Percentiles rank a stretch among this genome's conserved stretches.
phyloP scores from a whole-genome alignment of 2,113 vertebrate species.

The Tetrao urogallus region DNA sequence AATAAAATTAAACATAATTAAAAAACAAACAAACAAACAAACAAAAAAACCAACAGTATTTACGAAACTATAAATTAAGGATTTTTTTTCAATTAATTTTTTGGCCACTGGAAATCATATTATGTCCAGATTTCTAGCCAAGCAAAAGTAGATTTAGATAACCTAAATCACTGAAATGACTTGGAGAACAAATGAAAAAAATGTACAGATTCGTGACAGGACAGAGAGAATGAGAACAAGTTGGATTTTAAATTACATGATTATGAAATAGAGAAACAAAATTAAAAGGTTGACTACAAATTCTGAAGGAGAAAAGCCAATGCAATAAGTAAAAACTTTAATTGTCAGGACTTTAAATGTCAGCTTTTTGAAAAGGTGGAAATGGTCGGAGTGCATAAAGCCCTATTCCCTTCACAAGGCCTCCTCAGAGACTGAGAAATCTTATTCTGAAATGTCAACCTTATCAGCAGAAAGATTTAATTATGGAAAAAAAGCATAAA shows the following conservation, averaged over 20 bases:
- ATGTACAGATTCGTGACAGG: background rate
- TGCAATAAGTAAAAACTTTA: background rate
- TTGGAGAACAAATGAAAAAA: background rate
- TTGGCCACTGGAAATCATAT: background rate
- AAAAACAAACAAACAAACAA: too few relatives aligned
- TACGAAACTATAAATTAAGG: background rate
- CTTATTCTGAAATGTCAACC: slow-evolving; percentile 40
- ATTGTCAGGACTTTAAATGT: slow-evolving; percentile 38
- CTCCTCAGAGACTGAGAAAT: slow-evolving; percentile 9
- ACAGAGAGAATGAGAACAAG: background rate
- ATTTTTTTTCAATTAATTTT: background rate
- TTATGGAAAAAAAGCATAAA: background rate
- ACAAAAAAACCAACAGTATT: background rate
- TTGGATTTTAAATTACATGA: background rate
- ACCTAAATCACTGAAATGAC: background rate
- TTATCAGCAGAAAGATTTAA: slow-evolving; percentile 33
- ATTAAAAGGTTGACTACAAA: slow-evolving; percentile 11
- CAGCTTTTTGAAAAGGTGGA: background rate
- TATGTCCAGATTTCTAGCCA: background rate
- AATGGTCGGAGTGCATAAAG: background rate
- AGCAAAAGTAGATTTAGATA: background rate
- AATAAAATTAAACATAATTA: background rate
- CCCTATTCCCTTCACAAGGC: background rate
- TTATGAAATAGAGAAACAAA: slow-evolving; percentile 10
- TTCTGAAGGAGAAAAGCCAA: background rate